phyloP scores from a whole-genome alignment of 1,140 invertebrate genomes.

The Brachionus koreanus region DNA sequence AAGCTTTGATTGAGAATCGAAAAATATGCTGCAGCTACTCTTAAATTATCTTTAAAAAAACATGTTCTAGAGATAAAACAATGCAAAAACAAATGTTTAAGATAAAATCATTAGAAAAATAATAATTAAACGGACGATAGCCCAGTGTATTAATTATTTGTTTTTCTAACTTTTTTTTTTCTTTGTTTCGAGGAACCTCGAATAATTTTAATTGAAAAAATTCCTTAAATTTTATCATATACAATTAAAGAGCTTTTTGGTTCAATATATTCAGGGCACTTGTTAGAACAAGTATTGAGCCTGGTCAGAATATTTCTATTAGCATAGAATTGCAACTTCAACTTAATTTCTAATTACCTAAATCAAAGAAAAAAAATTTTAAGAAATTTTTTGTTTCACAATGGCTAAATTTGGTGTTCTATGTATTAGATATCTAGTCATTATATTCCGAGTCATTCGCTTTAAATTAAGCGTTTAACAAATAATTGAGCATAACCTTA shows the following conservation, averaged over 20 bases:
- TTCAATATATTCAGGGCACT: neutral
- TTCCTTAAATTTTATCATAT: neutral
- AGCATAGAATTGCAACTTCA: neutral
- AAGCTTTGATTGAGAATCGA: neutral
- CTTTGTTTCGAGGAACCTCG: neutral
- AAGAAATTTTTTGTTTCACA: neutral
- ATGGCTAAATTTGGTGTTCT: neutral
- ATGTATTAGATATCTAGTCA: neutral
- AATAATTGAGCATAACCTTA: constrained; percentile 30
- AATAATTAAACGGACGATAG: constrained; percentile 7
- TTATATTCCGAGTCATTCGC: constrained; percentile 11
- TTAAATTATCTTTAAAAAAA: constrained; percentile 15
- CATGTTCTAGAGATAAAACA: constrained; percentile 5
- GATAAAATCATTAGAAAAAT: neutral
- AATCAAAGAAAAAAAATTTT: neutral
- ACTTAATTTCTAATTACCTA: neutral
- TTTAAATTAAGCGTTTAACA: constrained; percentile 15
- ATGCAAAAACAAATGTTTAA: neutral
- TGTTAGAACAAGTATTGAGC: neutral
- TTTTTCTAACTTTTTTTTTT: constrained; percentile 12
- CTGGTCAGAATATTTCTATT: neutral
- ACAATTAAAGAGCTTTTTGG: constrained; percentile 1
- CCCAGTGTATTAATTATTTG: constrained; percentile 1
- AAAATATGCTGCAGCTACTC: constrained; percentile 13
- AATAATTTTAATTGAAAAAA: constrained; percentile 20